Evolutionary conservation across 2,113 vertebrate species (phyloP), one percentile per base, ranked within the genome.

Genomic region (Nansenia antarctica): DNA sequence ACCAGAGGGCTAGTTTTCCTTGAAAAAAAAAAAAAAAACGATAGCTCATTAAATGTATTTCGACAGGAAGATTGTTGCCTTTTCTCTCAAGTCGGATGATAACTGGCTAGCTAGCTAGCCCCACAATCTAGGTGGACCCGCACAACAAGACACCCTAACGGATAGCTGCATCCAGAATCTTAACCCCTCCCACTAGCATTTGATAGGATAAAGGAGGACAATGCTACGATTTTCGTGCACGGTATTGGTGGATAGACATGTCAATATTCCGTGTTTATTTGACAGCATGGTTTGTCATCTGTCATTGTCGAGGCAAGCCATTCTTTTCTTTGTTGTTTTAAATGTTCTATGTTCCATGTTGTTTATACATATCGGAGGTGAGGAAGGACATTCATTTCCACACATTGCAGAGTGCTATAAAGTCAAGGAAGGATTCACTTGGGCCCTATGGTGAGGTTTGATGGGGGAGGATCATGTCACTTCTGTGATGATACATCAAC

Each of bases 41-140:
- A 30, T 6, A n/a, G n/a, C n/a, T n/a, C n/a, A n/a, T n/a, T n/a
- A 29, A 58, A 58, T 29, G 27, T 32, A 58, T 35, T 79, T 70
- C 79, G 72, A 80, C 65, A 71, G 74, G 79, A 29, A 60, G 76
- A 32, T 82, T 34, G 59, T 54, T 30, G 49, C 69, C 65, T 87
- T 59, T 61, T 69, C 79, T 77, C 79, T 77, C 67, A 81, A 88
- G 57, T 81, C 45, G n/a, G n/a, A n/a, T 85, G 85, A 87, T 87
- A 88, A 9, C 67, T 67, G 55, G 79, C 73, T 78, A 77, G 82
- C 86, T 81, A 82, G 84, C 80, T 81, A 78, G 82, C 77, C 27
- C 52, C 30, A 80, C 74, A 88, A 69, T 85, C 66, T 85, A 27
- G 32, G 5, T 24, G 60, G 82, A 85, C 82, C 82, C 82, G 81